Evolutionary conservation across 2,113 vertebrate genomes (phyloP).

Genomic region (Pleuronectes platessa): DNA sequence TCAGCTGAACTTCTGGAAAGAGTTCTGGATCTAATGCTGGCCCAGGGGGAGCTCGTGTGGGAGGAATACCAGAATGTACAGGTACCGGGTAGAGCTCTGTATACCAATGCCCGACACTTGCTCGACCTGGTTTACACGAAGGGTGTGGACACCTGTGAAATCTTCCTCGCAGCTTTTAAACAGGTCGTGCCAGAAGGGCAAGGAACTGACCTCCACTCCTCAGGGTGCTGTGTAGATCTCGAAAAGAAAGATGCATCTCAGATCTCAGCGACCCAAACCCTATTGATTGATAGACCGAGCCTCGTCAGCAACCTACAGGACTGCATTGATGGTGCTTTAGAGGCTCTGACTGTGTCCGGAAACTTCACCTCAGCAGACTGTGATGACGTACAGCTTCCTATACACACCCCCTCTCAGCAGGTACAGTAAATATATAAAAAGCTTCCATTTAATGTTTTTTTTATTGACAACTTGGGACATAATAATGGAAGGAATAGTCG

Average conservation of each 20-base stretch:
- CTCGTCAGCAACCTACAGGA: conserved; percentile 79
- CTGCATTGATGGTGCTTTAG: conserved; percentile 74
- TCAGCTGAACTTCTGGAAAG: conserved; percentile 83
- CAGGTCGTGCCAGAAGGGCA: conserved; percentile 72
- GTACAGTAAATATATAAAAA: conserved; percentile 59
- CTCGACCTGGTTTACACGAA: conserved; percentile 84
- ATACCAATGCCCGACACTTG: conserved; percentile 76
- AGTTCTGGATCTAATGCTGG: conserved; percentile 85
- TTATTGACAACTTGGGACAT: too few relatives aligned
- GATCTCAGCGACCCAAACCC: conserved; percentile 50
- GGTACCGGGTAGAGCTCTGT: conserved; percentile 73
- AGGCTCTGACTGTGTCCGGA: conserved; percentile 67
- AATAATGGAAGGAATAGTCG: too few relatives aligned
- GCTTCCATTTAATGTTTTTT: not conserved
- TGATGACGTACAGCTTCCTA: conserved; percentile 80
- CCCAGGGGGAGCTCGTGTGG: conserved; percentile 81
- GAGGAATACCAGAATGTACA: conserved; percentile 85
- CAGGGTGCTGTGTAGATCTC: not conserved
- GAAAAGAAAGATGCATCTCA: conserved; percentile 17
- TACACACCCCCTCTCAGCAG: conserved; percentile 86
- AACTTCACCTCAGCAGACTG: conserved; percentile 81
- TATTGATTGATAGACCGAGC: conserved; percentile 78
- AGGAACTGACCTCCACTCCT: conserved; percentile 41
- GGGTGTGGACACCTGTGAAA: conserved; percentile 76
- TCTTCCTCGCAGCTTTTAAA: conserved; percentile 73